Evolutionary conservation across 2,888 invertebrate genomes (phyloP), one percentile per base, ranked within the genome.

Genomic region (Sisyra nigra): DNA sequence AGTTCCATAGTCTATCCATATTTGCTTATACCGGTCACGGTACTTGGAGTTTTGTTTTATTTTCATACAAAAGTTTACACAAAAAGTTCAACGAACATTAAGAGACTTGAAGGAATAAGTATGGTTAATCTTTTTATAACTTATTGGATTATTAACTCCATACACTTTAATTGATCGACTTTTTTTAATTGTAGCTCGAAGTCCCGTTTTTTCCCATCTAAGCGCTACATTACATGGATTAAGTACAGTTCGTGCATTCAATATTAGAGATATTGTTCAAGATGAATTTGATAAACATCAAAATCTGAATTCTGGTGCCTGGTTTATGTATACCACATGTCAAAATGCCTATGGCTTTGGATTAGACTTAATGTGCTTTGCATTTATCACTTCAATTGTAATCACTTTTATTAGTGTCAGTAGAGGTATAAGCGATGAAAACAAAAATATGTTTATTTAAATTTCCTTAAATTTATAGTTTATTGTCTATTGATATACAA

Each of bases 201-300:
- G 86, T 54, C 89, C 89, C 1, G 80, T 89, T 0, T 88, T 85
- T 57, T 74, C 82, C 1, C 87, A 88, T 57, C 63, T 89, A 31
- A 83, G 78, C 54, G 79, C 85, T 7, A 79, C 83, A 1, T 66
- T 91, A 3, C 74, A 80, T 50, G 89, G 89, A 1, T 60, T 89
- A 15, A 74, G 81, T 1, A 86, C 87, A 1, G 82, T 91, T 37
- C 65, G 91, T 44, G 82, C 87, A 1, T 84, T 78, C 52, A 69
- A n/a, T n/a, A n/a, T n/a, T n/a, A n/a, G n/a, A n/a, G n/a, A n/a
- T 2, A 71, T 76, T 5, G 67, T 88, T 40, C 56, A 67, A 63
- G 50, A 60, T 53, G 49, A 73, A 66, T 66, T 68, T 45, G 67
- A 68, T 46, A 64, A 61, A 47, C 65, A 66, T 47, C 76, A 76